phyloP scores from a whole-genome alignment of 2,888 invertebrate genomes.

The Harmothoe impar region DNA sequence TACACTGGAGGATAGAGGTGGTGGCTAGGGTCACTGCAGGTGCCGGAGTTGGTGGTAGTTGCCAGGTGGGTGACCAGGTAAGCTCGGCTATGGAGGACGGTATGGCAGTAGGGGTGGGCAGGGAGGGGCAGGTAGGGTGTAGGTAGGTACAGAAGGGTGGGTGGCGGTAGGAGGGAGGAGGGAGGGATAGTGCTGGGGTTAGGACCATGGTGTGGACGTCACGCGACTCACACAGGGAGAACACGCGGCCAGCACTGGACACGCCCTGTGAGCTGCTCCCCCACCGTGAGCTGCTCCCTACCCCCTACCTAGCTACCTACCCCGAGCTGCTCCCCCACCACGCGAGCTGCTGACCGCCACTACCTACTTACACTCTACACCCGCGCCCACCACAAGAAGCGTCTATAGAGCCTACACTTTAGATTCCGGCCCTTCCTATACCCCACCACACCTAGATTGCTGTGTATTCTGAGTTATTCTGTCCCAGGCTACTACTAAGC shows the following conservation, averaged over 20 bases:
- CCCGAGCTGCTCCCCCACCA: background rate
- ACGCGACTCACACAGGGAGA: background rate
- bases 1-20: background rate
- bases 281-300: no score
- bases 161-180: slow-evolving; percentile 17
- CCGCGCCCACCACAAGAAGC: background rate
- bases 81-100: background rate
- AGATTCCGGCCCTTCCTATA: background rate
- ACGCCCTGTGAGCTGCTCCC: background rate
- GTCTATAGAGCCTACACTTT: slow-evolving; percentile 2
- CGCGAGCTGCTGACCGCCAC: no score
- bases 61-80: background rate
- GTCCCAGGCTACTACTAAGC: background rate
- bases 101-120: background rate
- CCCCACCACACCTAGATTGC: background rate
- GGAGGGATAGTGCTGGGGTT: background rate
- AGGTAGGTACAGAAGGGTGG: background rate
- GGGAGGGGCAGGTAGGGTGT: background rate
- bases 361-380: background rate
- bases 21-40: background rate
- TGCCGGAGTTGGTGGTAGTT: background rate
- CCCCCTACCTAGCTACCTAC: background rate
- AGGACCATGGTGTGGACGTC: background rate
- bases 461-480: slow-evolving; percentile 11
- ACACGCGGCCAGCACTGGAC: background rate